phyloP scores from a whole-genome alignment of 2,113 vertebrate species.

The Xenotilapia longispinis region DNA sequence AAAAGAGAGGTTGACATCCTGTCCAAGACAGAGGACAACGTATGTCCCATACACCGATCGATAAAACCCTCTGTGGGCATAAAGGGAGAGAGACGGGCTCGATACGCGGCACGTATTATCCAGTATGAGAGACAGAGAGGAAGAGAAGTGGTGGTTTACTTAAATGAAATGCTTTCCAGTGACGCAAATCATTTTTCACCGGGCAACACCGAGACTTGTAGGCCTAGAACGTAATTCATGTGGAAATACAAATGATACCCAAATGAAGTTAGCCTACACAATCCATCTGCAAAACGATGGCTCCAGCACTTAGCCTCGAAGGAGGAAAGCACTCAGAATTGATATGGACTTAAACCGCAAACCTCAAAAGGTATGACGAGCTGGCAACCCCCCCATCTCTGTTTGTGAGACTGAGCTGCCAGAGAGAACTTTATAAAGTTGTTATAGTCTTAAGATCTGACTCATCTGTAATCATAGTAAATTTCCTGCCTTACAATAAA shows the following conservation, averaged over 20 bases:
- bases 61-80: neutral
- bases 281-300: slow-evolving; percentile 42
- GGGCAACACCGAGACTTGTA: neutral
- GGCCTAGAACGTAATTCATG: slow-evolving; percentile 12
- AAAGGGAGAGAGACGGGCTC: neutral
- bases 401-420: neutral
- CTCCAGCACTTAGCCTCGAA: neutral
- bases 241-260: slow-evolving; percentile 51
- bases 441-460: neutral
- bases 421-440: neutral
- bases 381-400: neutral
- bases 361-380: neutral
- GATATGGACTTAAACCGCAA: slow-evolving; percentile 1
- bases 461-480: slow-evolving; percentile 2
- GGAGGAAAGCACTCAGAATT: neutral
- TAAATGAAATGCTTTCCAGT: slow-evolving; percentile 46
- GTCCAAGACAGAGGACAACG: neutral
- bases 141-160: slow-evolving; percentile 14
- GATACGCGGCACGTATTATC: neutral
- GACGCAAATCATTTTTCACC: slow-evolving; percentile 37
- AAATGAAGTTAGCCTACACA: slow-evolving; percentile 43
- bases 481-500: neutral
- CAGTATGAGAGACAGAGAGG: slow-evolving; percentile 6
- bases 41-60: neutral
- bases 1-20: neutral